These are phyloP conservation scores for Eriosoma lanigerum DNA, from an alignment of 1,140 invertebrate genomes.

Conservation along the genomic window DNA sequence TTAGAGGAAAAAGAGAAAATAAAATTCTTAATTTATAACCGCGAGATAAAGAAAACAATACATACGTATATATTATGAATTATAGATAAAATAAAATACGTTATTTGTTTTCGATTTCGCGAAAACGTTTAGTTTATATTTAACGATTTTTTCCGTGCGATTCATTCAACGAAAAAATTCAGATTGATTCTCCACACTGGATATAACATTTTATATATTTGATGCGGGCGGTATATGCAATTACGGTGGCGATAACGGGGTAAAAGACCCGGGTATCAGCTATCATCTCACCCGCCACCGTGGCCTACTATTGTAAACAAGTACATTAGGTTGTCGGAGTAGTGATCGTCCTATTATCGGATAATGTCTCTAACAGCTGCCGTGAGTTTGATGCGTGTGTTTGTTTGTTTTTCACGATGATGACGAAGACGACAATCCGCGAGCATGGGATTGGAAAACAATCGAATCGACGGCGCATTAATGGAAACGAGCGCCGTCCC, in stretches of 20 bases:
- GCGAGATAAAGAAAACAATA: background rate
- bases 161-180: background rate
- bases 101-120: conserved; percentile 28
- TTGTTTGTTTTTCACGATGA: no score
- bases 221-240: background rate
- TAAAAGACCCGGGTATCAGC: background rate
- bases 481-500: no score
- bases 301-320: background rate
- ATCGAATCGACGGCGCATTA: no score
- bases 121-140: conserved; percentile 2
- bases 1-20: background rate
- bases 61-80: background rate
- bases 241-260: background rate
- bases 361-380: background rate
- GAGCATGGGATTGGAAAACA: no score
- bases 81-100: conserved; percentile 9
- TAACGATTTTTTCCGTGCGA: conserved; percentile 11
- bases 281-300: background rate
- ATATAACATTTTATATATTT: background rate
- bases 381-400: no score
- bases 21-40: no score
- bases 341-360: background rate
- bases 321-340: background rate
- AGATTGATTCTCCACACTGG: conserved; percentile 8
- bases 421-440: no score